Base-by-base conservation (phyloP, 2,888 invertebrate genomes). In the Monochamus alternatus region DNA sequence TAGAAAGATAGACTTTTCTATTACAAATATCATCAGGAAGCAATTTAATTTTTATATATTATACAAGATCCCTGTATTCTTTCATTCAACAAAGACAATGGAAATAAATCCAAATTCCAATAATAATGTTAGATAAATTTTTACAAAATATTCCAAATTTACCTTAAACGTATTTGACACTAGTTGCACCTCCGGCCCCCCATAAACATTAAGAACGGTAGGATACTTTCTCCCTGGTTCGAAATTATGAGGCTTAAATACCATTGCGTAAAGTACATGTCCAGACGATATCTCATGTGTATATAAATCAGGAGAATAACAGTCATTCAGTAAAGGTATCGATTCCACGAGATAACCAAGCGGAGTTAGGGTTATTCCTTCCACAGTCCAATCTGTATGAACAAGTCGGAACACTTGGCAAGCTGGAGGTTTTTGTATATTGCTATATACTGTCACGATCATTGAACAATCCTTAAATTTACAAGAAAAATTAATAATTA, bases 151-250 rank as follows among this genome's bases (percentile, higher is more conserved):
- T 22, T 22, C 22, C 22, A 22, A 1, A 31, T 58, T 88, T 86
- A 96, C 96, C 92, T 97, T 96, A 86, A 97, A 98, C 5, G 96
- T 95, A 89, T 99, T 99, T 72, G 96, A 96, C 76, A 99, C 99
- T 55, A 98, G 93, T 90, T 99, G 99, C 65, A 99, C 98, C 88
- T 98, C 98, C 0, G 99, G 99, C 0, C 99, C 99, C 3, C 98
- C 99, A 88, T 99, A 99, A 71, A 99, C 97, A 89, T 98, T 97
- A 67, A 99, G 92, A 76, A 99, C 95, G 14, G 98, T 97, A 0
- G 99, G 98, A 90, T 97, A 97, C 77, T 94, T 93, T 76, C 89
- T 88, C 7, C 92, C 92, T 0, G 90, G 90, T 78, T 92, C 91
- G 84, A 92, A 93, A 87, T 93, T 92, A 85, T 94, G 93, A 2